Base-by-base conservation (phyloP, 1,140 invertebrate genomes). In the Drosophila serrata region DNA sequence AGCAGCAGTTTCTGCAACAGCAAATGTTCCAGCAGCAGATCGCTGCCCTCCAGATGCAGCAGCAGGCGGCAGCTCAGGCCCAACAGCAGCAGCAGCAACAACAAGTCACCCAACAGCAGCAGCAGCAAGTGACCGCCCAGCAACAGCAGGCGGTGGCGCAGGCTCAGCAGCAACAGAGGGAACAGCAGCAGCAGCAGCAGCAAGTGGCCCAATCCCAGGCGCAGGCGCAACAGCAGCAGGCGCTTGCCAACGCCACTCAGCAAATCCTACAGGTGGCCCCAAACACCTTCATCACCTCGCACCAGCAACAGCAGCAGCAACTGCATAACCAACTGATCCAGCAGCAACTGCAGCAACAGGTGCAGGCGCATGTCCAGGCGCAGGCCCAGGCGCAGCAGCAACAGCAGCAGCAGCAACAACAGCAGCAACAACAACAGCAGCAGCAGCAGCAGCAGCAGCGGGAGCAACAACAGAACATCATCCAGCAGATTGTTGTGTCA, bases 191-290 rank as follows among this genome's bases (percentile, higher is more conserved):
- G 22, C 19, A n/a, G n/a, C 93, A 93, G 31, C 93, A 93, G 61
- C 92, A 84, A 58, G 64, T 88, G 17, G 69, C 65, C 15, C 68
- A 76, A 45, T 45, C 51, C 39, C 69, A 93, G 39, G 93, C 92
- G 29, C 92, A 92, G 60, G 93, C 93, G n/a, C 78, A 82, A n/a
- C 79, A 82, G 31, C 77, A 79, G 17, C 76, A 72, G 55, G 81
- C 80, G 0, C 22, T 84, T 22, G 74, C 93, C 79, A 80, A 75
- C 45, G 82, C 82, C 12, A 65, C 75, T 1, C 86, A 90, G 40
- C 92, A 93, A 17, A 92, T 94, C 56, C 91, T 93, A 51, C 92
- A 94, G 8, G 94, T 94, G 93, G 94, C 82, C n/a, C 68, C 75
- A 6, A 82, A 69, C 39, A 78, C 74, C 8, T 88, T 79, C 46